These are phyloP conservation scores for Trematomus bernacchii DNA, from an alignment of 2,797 vertebrate genomes.

Conservation along the genomic window DNA sequence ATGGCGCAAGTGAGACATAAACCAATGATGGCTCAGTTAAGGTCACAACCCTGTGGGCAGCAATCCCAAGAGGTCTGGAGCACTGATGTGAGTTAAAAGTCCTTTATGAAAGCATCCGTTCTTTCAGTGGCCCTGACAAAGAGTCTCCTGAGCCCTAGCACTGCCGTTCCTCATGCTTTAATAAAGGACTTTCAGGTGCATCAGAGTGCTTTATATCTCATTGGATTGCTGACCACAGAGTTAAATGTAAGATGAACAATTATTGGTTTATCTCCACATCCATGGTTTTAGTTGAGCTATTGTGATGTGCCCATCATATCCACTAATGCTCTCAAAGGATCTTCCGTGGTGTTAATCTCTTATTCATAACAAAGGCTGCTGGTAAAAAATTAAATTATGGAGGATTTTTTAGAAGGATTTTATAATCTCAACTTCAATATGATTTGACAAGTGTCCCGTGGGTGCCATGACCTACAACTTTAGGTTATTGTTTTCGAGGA, in stretches of 20 bases:
- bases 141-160: slow-evolving; percentile 21
- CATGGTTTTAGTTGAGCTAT: slow-evolving; percentile 25
- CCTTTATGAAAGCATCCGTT: slow-evolving; percentile 46
- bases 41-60: slow-evolving; percentile 33
- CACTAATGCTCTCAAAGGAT: slow-evolving; percentile 21
- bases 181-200: slow-evolving; percentile 32
- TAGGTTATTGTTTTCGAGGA: no score
- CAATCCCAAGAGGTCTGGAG: slow-evolving; percentile 28
- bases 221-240: slow-evolving; percentile 7
- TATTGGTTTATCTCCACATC: slow-evolving; percentile 34
- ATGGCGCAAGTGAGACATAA: slow-evolving; percentile 21
- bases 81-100: slow-evolving; percentile 32
- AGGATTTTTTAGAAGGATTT: slow-evolving; percentile 1
- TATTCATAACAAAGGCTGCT: slow-evolving; percentile 14
- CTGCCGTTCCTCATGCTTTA: slow-evolving; percentile 28
- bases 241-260: slow-evolving; percentile 39
- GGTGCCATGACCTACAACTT: no score
- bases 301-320: slow-evolving; percentile 13
- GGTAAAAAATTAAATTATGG: neutral
- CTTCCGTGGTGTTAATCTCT: slow-evolving; percentile 29
- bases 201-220: slow-evolving; percentile 25
- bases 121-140: slow-evolving; percentile 31
- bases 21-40: slow-evolving; percentile 23
- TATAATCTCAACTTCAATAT: slow-evolving; percentile 21
- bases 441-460: neutral